Evolutionary conservation across 2,797 vertebrate species (phyloP).

Genomic region (Trichosurus vulpecula): DNA sequence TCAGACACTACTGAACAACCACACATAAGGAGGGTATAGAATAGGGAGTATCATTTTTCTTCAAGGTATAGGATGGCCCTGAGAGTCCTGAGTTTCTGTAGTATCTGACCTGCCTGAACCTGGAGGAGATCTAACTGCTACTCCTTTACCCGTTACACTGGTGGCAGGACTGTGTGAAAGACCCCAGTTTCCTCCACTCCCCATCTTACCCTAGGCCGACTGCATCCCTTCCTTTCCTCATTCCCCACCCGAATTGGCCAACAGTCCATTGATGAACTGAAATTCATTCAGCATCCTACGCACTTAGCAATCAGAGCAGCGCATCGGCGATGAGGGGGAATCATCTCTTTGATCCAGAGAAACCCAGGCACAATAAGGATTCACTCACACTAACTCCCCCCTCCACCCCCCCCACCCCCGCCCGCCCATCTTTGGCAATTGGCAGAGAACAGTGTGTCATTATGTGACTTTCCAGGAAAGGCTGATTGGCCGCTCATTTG

Average conservation of each 20-base stretch:
- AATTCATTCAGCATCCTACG: not conserved
- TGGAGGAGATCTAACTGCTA: not conserved
- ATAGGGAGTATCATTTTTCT: not conserved
- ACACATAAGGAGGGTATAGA: not conserved
- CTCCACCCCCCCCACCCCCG: no score
- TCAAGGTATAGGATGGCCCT: not conserved
- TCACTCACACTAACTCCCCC: slow-evolving; percentile 17
- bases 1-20: not conserved
- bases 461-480: slow-evolving; percentile 58
- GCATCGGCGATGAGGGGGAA: not conserved
- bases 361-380: not conserved
- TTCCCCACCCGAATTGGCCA: not conserved
- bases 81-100: not conserved
- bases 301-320: not conserved
- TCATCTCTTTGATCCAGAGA: not conserved
- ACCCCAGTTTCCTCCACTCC: not conserved
- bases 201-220: not conserved
- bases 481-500: slow-evolving; percentile 71
- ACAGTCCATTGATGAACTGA: not conserved
- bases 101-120: not conserved
- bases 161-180: not conserved
- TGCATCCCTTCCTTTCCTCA: not conserved
- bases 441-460: slow-evolving; percentile 37
- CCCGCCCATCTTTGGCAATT: fast-evolving
- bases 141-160: not conserved